These are phyloP conservation scores for Agriopis marginaria DNA, from an alignment of 2,888 invertebrate species.

Conservation along the genomic window DNA sequence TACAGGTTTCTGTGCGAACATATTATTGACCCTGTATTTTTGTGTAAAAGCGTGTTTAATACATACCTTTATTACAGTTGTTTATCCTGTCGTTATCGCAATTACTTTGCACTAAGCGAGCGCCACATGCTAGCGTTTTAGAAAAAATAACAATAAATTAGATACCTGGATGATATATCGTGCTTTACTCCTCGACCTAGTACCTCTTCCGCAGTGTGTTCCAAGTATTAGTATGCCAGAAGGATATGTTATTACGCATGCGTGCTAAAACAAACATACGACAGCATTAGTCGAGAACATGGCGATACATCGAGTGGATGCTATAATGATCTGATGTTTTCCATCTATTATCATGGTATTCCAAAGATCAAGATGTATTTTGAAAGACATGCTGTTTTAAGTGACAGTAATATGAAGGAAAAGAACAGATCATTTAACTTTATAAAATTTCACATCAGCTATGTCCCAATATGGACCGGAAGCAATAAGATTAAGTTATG, in stretches of 20 bases:
- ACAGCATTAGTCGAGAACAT: conserved; percentile 76
- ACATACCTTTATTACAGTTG: conserved; percentile 61
- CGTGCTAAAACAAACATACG: conserved; percentile 86
- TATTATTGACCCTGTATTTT: conserved; percentile 21
- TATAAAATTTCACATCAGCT: conserved; percentile 58
- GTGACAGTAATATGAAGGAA: conserved; percentile 33
- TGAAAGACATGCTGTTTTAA: conserved; percentile 9
- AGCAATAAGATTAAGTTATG: conserved; percentile 65
- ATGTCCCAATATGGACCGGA: conserved; percentile 56
- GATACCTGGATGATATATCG: conserved; percentile 76
- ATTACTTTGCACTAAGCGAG: conserved; percentile 48
- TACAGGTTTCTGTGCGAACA: conserved; percentile 42
- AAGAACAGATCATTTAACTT: conserved; percentile 54
- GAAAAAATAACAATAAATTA: conserved; percentile 49
- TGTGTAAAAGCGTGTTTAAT: conserved; percentile 49
- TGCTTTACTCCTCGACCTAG: conserved; percentile 58
- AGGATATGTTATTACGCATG: conserved; percentile 87
- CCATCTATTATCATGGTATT: conserved; percentile 30
- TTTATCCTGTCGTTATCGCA: conserved; percentile 48
- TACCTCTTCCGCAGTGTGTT: conserved; percentile 72
- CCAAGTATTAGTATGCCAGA: conserved; percentile 86
- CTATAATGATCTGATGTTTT: conserved; percentile 61
- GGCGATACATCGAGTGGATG: conserved; percentile 57
- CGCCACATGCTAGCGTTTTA: conserved; percentile 49
- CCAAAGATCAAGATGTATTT: conserved; percentile 12